A percentile compares a stretch with the other conserved stretches of the same genome.
Evolutionary conservation across 2,797 vertebrate species (phyloP).

Genomic region (Lacerta viridis): DNA sequence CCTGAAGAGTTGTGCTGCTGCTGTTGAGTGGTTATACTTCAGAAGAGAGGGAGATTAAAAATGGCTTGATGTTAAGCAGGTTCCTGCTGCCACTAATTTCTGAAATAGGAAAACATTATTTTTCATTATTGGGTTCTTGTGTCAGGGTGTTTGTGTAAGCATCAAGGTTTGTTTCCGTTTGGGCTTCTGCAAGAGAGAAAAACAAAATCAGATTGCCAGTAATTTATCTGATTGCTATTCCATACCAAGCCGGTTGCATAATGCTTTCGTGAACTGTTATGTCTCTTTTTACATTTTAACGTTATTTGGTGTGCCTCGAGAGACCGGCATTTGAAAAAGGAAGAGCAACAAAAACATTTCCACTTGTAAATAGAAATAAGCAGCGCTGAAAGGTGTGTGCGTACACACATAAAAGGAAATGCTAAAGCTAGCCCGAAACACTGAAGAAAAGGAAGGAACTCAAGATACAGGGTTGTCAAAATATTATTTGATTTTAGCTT

Average conservation of each 20-base stretch:
- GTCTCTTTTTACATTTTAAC: background rate
- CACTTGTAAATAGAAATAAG: background rate
- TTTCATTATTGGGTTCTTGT: constrained; percentile 7
- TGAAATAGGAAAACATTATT: constrained; percentile 21
- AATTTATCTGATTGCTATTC: background rate
- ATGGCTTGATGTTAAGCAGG: constrained; percentile 26
- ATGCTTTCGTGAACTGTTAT: background rate
- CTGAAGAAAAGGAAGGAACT: background rate
- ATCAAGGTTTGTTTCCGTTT: constrained; percentile 6
- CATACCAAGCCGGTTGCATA: background rate
- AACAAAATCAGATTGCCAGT: constrained; percentile 20
- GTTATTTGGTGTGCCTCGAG: constrained; percentile 1
- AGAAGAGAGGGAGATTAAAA: constrained; percentile 10
- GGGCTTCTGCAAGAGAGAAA: constrained; percentile 12
- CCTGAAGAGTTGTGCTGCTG: background rate
- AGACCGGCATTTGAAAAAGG: background rate
- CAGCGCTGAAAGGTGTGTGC: background rate
- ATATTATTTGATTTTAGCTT: background rate
- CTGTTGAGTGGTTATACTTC: background rate
- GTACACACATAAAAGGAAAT: background rate
- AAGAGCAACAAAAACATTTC: background rate
- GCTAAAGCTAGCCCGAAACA: background rate
- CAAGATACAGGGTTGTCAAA: background rate
- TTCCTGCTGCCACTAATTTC: constrained; percentile 23
- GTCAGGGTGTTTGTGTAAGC: background rate